phyloP scores from a whole-genome alignment of 2,797 vertebrate genomes.

The Lophius americanus region DNA sequence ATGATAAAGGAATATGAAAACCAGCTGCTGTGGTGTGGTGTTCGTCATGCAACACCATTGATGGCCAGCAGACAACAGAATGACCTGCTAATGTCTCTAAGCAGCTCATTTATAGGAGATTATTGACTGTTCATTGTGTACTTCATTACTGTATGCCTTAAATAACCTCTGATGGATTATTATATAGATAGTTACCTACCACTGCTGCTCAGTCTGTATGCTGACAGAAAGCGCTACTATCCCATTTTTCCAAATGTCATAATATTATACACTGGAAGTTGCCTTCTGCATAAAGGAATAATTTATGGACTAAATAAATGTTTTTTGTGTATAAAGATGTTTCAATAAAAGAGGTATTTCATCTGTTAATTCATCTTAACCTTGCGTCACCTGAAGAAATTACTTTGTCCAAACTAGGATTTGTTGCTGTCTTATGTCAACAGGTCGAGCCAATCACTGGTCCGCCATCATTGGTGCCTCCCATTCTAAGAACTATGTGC shows the following conservation, averaged over 20 bases:
- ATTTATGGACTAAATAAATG: too few relatives aligned
- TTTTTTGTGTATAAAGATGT: not conserved
- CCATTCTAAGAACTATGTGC: conserved; percentile 94
- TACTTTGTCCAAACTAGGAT: conserved; percentile 1
- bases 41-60: not conserved
- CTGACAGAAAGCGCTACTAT: too few relatives aligned
- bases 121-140: not conserved
- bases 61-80: not conserved
- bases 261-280: too few relatives aligned
- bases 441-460: conserved; percentile 98
- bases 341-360: not conserved
- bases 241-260: too few relatives aligned
- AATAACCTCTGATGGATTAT: conserved; percentile 1
- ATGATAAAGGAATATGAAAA: conserved; percentile 22
- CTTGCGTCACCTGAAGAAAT: not conserved
- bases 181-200: not conserved
- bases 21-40: not conserved
- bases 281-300: too few relatives aligned
- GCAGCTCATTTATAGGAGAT: conserved; percentile 15
- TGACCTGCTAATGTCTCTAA: conserved; percentile 4
- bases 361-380: conserved; percentile 1
- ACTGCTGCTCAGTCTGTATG: not conserved
- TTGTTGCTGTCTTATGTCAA: conserved; percentile 28
- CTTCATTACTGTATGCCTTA: conserved; percentile 9
- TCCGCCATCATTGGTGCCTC: conserved; percentile 96